phyloP scores from a whole-genome alignment of 2,797 vertebrate genomes.

The Mionectes olivaceus region DNA sequence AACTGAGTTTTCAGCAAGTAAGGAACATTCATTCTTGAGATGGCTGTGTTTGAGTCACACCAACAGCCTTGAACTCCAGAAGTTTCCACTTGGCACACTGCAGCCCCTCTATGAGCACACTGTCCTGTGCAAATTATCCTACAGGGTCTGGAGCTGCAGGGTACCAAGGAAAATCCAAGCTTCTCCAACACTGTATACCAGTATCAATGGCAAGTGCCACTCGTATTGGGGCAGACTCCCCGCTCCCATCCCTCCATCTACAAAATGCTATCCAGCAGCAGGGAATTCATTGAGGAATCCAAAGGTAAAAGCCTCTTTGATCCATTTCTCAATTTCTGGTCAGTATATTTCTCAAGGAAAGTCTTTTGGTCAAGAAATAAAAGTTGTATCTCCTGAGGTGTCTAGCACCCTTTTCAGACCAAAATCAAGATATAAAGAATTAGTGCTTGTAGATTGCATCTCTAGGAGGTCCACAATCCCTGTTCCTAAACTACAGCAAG shows the following conservation, averaged over 20 bases:
- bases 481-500: not conserved
- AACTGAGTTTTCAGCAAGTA: not conserved
- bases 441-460: not conserved
- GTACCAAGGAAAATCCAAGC: not conserved
- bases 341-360: not conserved
- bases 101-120: not conserved
- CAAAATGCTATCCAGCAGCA: not conserved
- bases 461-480: not conserved
- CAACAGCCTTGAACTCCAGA: not conserved
- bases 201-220: not conserved
- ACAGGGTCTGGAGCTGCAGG: not conserved
- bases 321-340: not conserved
- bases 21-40: not conserved
- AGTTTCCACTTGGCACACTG: not conserved
- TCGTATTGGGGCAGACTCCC: not conserved
- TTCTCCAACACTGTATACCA: not conserved
- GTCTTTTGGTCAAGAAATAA: not conserved
- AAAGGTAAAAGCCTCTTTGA: not conserved
- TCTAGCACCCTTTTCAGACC: not conserved
- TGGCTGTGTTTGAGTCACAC: not conserved
- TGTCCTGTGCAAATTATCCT: not conserved
- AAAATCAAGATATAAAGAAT: not conserved
- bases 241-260: not conserved
- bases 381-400: rapidly evolving
- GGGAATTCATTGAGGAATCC: not conserved